Conservation (phyloP, 2,888 invertebrate genomes). For the Nomada ferruginata region DNA sequence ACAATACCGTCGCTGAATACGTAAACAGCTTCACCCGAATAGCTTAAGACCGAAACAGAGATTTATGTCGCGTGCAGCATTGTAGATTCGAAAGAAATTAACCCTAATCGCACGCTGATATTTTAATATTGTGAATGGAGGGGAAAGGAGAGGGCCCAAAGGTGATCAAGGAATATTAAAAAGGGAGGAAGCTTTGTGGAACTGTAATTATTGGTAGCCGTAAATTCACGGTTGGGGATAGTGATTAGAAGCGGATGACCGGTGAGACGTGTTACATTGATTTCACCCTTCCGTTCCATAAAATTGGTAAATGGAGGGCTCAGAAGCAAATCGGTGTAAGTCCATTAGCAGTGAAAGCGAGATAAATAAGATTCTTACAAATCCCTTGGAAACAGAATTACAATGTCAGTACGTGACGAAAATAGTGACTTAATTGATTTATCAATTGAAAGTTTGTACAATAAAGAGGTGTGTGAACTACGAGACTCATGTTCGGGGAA, state of each 20-base stretch:
- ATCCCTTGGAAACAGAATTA: no score
- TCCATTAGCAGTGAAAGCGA: no score
- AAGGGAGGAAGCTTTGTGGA: no score
- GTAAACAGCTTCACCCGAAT: not conserved
- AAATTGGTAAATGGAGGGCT: not conserved
- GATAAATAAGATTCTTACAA: not conserved
- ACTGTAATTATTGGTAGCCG: not conserved
- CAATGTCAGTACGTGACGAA: no score
- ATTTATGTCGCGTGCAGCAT: not conserved
- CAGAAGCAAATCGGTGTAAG: no score
- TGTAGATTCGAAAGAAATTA: not conserved
- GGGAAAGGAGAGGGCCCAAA: no score
- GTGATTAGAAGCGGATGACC: slow-evolving; percentile 46
- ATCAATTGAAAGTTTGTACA: no score
- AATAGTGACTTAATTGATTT: no score
- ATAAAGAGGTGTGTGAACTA: no score
- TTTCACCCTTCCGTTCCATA: slow-evolving; percentile 45
- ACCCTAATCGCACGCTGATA: not conserved
- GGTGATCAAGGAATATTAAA: no score
- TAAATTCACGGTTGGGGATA: slow-evolving; percentile 39
- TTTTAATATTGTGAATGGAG: not conserved
- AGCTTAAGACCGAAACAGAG: slow-evolving; percentile 6
- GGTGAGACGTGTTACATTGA: slow-evolving; percentile 50
- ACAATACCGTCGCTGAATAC: slow-evolving; percentile 27
- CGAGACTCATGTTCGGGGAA: no score